Conservation (phyloP, 2,797 vertebrate species). For the Sternotherus odoratus region DNA sequence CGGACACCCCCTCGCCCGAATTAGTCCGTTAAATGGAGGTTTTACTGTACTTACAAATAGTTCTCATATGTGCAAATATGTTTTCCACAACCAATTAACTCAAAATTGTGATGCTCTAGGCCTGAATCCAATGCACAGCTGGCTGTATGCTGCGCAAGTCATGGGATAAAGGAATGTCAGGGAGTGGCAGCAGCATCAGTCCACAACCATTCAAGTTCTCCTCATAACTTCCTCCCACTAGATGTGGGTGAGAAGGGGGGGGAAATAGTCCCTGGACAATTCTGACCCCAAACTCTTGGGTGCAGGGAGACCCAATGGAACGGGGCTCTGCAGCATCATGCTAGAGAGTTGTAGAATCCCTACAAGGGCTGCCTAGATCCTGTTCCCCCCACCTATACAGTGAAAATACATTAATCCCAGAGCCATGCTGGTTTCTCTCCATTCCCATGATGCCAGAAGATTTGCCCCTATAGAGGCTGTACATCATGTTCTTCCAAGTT, state of each 20-base stretch:
- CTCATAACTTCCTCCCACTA: background rate
- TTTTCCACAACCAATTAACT: background rate
- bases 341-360: fast-evolving
- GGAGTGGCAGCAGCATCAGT: background rate
- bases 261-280: fast-evolving
- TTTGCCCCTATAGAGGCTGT: background rate
- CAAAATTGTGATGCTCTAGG: background rate
- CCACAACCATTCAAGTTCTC: background rate
- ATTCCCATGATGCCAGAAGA: no score
- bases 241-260: background rate
- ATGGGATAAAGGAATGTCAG: background rate
- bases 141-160: background rate
- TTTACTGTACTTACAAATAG: background rate
- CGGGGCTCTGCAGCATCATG: background rate
- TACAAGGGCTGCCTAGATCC: background rate
- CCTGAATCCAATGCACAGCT: background rate
- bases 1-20: no score
- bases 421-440: background rate
- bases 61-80: fast-evolving
- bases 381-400: background rate
- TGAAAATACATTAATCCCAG: background rate
- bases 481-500: background rate
- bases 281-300: fast-evolving
- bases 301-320: background rate
- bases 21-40: no score